Evolutionary conservation across 2,797 vertebrate species (phyloP).

Genomic region (Acipenser transmontanus): DNA sequence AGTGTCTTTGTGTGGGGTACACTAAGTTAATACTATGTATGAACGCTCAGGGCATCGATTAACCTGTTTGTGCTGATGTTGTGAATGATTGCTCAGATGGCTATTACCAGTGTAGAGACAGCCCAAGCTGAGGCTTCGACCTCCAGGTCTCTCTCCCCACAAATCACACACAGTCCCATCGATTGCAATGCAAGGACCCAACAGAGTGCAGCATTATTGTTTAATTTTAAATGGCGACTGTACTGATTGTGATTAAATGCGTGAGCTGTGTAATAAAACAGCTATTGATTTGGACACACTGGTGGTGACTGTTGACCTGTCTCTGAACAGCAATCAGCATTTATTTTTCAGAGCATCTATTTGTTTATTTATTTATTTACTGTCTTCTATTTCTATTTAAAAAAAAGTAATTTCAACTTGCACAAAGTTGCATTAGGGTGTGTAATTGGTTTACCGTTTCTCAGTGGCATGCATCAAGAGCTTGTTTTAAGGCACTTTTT

Average conservation of each 20-base stretch:
- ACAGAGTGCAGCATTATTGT: conserved; percentile 59
- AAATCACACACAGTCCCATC: conserved; percentile 28
- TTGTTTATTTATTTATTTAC: too few species aligned
- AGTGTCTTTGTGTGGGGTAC: too few species aligned
- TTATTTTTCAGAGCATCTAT: not conserved
- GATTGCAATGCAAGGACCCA: conserved; percentile 51
- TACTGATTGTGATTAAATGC: conserved; percentile 63
- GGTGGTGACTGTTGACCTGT: conserved; percentile 24
- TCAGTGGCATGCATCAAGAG: too few species aligned
- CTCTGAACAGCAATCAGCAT: conserved; percentile 44
- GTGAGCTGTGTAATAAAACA: conserved; percentile 50
- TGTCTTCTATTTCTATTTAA: not conserved
- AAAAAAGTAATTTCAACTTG: not conserved
- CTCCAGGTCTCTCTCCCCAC: conserved; percentile 10
- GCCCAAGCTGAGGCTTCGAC: conserved; percentile 6
- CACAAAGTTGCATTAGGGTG: not conserved
- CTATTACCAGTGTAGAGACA: conserved; percentile 3
- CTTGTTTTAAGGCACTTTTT: too few species aligned
- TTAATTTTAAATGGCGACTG: conserved; percentile 62
- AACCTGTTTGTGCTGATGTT: conserved; percentile 19
- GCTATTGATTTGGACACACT: conserved; percentile 37
- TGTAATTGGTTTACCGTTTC: not conserved
- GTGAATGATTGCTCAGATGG: conserved; percentile 21
- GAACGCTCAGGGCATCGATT: not conserved
- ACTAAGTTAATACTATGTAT: too few species aligned